These are phyloP conservation scores for Orchesellides sinensis DNA, from an alignment of 2,888 invertebrate genomes.

Conservation along the genomic window DNA sequence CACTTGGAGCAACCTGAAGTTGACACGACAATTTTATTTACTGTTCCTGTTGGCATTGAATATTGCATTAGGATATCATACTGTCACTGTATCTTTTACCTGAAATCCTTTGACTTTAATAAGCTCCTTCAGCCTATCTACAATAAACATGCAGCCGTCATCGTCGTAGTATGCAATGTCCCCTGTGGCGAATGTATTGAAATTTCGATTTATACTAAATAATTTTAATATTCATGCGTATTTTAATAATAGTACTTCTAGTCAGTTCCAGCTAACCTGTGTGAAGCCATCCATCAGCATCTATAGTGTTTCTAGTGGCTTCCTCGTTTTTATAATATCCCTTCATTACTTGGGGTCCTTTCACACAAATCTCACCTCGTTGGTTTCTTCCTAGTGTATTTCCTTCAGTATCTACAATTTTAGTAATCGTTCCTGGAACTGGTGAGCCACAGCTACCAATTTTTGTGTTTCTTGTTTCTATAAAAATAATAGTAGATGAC, in stretches of 20 bases:
- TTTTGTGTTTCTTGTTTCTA: slow-evolving; percentile 59
- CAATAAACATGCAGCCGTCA: slow-evolving; percentile 85
- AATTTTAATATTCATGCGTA: not conserved
- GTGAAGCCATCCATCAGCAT: slow-evolving; percentile 89
- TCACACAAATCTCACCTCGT: slow-evolving; percentile 84
- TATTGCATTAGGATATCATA: too few species aligned
- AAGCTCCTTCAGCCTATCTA: slow-evolving; percentile 88
- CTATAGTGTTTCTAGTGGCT: slow-evolving; percentile 85
- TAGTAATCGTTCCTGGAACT: slow-evolving; percentile 59
- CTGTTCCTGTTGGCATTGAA: too few species aligned
- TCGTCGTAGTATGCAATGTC: slow-evolving; percentile 82
- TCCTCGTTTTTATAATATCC: slow-evolving; percentile 87
- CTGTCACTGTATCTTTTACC: slow-evolving; percentile 27
- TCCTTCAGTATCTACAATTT: slow-evolving; percentile 79
- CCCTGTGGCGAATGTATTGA: slow-evolving; percentile 20
- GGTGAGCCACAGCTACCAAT: slow-evolving; percentile 64
- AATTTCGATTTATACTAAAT: not conserved
- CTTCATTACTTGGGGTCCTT: slow-evolving; percentile 89
- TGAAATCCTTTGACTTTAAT: slow-evolving; percentile 79
- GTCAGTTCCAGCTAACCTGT: slow-evolving; percentile 79
- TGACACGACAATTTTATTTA: not conserved
- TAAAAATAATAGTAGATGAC: not conserved
- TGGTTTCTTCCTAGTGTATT: slow-evolving; percentile 81
- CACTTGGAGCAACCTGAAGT: slow-evolving; percentile 91
- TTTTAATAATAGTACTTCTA: not conserved